Conservation (phyloP, 2,113 vertebrate species). For the Recurvirostra avosetta region DNA sequence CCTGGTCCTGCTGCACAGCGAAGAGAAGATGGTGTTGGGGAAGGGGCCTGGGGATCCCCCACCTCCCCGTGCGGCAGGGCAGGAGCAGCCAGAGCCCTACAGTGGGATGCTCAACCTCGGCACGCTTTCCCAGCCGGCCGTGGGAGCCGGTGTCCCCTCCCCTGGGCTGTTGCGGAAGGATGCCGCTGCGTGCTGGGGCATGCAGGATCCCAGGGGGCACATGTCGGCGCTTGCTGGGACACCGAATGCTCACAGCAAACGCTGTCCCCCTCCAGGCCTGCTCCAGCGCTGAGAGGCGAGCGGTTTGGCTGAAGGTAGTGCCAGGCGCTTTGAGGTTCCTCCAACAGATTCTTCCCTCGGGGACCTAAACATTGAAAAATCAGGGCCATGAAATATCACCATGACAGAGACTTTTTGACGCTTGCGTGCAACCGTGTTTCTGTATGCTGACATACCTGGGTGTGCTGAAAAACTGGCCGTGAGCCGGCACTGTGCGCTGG, state of each 20-base stretch:
- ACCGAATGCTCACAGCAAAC: neutral
- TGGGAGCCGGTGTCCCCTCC: neutral
- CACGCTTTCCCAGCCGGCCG: accelerated
- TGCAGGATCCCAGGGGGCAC: neutral
- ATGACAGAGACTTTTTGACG: accelerated
- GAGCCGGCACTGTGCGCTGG: neutral
- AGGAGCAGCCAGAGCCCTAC: neutral
- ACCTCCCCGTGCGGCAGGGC: accelerated
- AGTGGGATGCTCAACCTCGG: neutral
- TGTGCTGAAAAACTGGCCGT: neutral
- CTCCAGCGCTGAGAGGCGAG: neutral
- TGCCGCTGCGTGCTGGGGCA: accelerated
- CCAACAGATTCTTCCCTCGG: neutral
- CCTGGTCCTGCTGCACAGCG: accelerated
- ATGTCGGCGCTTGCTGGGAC: accelerated
- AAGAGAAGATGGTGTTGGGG: neutral
- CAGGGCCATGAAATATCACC: accelerated
- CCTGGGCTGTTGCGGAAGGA: neutral
- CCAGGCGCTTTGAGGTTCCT: neutral
- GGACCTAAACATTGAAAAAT: neutral
- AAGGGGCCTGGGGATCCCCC: neutral
- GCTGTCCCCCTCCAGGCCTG: neutral
- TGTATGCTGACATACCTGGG: accelerated
- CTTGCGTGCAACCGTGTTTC: accelerated
- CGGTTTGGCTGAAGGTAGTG: neutral